These are phyloP conservation scores for Apamea epomidion DNA, from an alignment of 2,888 invertebrate genomes.

Conservation along the genomic window DNA sequence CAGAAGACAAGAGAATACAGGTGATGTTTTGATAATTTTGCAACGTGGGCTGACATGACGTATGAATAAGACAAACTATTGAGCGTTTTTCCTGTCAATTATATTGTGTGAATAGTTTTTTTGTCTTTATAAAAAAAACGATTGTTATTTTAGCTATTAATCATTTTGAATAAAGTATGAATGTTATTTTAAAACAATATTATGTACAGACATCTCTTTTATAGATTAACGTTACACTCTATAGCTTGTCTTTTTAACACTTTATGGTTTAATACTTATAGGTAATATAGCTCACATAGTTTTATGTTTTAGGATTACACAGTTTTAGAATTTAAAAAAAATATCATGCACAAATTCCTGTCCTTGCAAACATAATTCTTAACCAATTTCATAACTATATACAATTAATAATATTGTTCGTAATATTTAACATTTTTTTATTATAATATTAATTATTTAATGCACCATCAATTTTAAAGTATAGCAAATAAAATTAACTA, in stretches of 20 bases:
- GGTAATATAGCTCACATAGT: not conserved
- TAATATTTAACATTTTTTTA: conserved; percentile 56
- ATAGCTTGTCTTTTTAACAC: not conserved
- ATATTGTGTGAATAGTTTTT: not conserved
- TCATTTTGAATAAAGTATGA: not conserved
- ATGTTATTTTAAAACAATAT: not conserved
- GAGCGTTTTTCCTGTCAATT: not conserved
- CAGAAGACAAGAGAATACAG: no score
- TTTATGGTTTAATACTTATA: not conserved
- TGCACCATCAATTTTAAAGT: conserved; percentile 75
- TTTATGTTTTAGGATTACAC: conserved; percentile 20
- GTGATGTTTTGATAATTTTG: not conserved
- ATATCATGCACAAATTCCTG: conserved; percentile 11
- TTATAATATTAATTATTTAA: conserved; percentile 68
- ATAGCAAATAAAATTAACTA: conserved; percentile 59
- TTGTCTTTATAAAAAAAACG: not conserved
- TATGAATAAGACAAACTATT: conserved; percentile 12
- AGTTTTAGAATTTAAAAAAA: conserved; percentile 9
- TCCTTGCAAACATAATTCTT: conserved; percentile 38
- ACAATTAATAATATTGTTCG: conserved; percentile 52
- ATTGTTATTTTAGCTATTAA: not conserved
- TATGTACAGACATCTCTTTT: not conserved
- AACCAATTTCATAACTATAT: conserved; percentile 37
- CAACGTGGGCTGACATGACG: not conserved
- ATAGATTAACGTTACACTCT: not conserved